Evolutionary conservation across 2,888 invertebrate species (phyloP), one percentile per base, ranked within the genome.

Genomic region (Iselma pallidipennis): DNA sequence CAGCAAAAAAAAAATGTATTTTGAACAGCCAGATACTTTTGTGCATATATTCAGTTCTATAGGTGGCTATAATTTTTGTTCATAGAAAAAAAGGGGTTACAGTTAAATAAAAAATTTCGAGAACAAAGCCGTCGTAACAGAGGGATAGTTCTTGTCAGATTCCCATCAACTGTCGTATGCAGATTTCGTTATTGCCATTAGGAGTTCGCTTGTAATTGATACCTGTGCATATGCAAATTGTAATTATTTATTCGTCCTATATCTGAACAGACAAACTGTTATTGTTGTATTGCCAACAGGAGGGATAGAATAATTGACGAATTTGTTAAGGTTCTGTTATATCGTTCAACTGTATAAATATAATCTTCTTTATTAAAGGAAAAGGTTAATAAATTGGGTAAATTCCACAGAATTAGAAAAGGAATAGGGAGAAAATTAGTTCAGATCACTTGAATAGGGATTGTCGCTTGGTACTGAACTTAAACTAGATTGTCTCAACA

Each of bases 401-500:
- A n/a, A n/a, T n/a, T n/a, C n/a, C n/a, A n/a, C n/a, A n/a, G n/a
- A n/a, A n/a, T n/a, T n/a, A n/a, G n/a, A n/a, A n/a, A n/a, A n/a
- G n/a, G n/a, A n/a, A 61, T 57, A 51, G 51, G 59, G 57, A 51
- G 61, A 65, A 69, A 66, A 66, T 71, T 72, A 71, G 67, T 66
- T 59, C 48, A 63, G 70, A 72, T 72, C 71, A 70, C 66, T 57
- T 62, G 16, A 58, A 68, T 61, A 68, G 66, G 66, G 69, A 61
- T 65, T 60, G 53, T 56, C 48, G 58, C 59, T 50, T 52, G 55
- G 42, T 61, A 37, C 33, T 50, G 53, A 59, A 48, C 65, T 60
- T 49, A 61, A 62, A 62, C 57, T 59, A 59, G 64, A 72, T 73
- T 73, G 71, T 72, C 74, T 72, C 68, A 63, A 71, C 74, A 50